Base-by-base conservation (phyloP, 1,140 invertebrate genomes). In the Augochlora pura region DNA sequence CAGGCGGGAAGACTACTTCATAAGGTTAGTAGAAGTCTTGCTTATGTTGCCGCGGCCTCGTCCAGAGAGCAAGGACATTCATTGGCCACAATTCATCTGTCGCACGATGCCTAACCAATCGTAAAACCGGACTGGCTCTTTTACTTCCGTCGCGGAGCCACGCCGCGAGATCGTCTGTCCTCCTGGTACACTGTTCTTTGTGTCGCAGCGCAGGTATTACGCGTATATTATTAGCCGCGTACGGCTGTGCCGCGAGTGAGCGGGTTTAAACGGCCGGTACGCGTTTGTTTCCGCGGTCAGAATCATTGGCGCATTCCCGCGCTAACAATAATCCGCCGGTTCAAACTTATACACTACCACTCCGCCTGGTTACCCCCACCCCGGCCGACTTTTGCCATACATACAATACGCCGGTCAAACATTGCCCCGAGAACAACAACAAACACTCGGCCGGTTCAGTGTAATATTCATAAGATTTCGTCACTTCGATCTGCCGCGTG, bases 51-150 rank as follows among this genome's bases (percentile, higher is more conserved):
- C 70, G 60, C 73, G 73, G 78, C 81, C 77, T 83, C 82, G 82
- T 84, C 79, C 73, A 75, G 83, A 52, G 74, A 85, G 83, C 83
- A 86, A 86, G 84, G 84, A 77, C 84, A 81, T 78, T 85, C 84
- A 85, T 81, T 77, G 82, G 83, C 79, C 69, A 85, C 84, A 81
- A 81, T 85, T 84, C 78, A 84, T 81, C 82, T 66, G 73, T 69
- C 68, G 72, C 74, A 54, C 77, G 38, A 69, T 81, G 68, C 39
- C 60, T 59, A 25, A 52, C 82, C 77, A 84, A 84, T 85, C 77
- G 82, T 84, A 77, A 46, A 85, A 81, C 39, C 59, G 62, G 62
- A 32, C 70, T 39, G 72, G 39, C 77, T 65, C 68, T 84, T n/a
- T 84, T 77, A 72, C 82, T 80, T 84, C 81, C 76, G 81, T 78